Conservation (phyloP, 1,140 invertebrate species). For the Pseudobourletiella spinata region DNA sequence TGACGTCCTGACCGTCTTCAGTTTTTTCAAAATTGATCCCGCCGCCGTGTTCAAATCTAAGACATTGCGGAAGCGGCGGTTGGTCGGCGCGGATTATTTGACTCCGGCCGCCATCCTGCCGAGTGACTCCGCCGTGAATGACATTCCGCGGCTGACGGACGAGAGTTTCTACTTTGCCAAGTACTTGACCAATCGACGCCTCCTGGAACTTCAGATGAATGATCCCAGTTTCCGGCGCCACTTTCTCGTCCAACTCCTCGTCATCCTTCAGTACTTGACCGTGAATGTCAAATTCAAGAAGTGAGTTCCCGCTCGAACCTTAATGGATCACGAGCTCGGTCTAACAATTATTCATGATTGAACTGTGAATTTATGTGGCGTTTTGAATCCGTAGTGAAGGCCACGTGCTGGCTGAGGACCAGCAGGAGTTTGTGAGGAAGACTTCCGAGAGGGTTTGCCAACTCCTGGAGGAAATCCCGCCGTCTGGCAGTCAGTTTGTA, state of each 20-base stretch:
- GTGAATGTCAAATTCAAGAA: constrained; percentile 86
- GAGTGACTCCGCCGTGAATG: constrained; percentile 40
- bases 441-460: constrained; percentile 62
- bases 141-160: constrained; percentile 28
- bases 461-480: constrained; percentile 79
- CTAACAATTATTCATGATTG: no score
- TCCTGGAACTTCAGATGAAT: constrained; percentile 87
- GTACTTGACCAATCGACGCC: constrained; percentile 94
- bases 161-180: constrained; percentile 78
- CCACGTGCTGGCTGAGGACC: constrained; percentile 73
- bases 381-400: constrained; percentile 62
- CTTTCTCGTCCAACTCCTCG: constrained; percentile 89
- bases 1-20: constrained; percentile 78
- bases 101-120: no score
- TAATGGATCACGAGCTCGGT: no score
- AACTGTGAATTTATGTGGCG: no score
- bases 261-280: constrained; percentile 90
- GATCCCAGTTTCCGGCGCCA: constrained; percentile 94
- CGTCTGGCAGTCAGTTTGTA: constrained; percentile 75
- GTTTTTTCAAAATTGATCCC: constrained; percentile 74
- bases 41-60: background rate
- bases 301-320: no score
- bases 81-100: no score
- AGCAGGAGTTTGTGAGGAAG: constrained; percentile 73
- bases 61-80: background rate